Percentiles rank a stretch among this genome's conserved stretches.
Conservation (phyloP, 2,113 vertebrate species). For the Alectura lathami region DNA sequence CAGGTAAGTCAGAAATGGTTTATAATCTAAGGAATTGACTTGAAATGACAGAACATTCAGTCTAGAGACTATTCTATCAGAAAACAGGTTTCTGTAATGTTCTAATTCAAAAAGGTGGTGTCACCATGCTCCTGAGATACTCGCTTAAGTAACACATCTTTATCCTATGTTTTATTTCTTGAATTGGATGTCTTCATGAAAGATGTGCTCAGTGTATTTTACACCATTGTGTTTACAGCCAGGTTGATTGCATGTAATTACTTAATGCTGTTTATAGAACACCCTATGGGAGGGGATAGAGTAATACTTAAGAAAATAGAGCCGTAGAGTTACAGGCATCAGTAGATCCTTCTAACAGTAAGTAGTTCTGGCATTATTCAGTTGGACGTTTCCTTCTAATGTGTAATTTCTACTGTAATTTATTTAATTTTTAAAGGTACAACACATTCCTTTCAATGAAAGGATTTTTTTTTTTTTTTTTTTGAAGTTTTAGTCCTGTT, state of each 20-base stretch:
- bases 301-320: neutral
- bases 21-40: neutral
- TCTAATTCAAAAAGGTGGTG: neutral
- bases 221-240: neutral
- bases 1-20: neutral
- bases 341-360: neutral
- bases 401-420: neutral
- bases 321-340: neutral
- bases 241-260: neutral
- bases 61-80: neutral
- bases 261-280: neutral
- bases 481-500: neutral
- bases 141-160: neutral
- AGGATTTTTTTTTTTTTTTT: neutral
- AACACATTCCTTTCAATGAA: neutral
- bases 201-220: neutral
- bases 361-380: neutral
- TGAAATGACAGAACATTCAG: neutral
- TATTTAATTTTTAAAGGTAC: neutral
- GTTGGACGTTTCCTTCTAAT: neutral
- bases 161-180: neutral
- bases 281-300: neutral
- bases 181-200: neutral
- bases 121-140: neutral
- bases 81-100: neutral